Percentiles rank a stretch among this genome's conserved stretches.
phyloP scores from a whole-genome alignment of 2,888 invertebrate species.

The Ceriagrion tenellum region DNA sequence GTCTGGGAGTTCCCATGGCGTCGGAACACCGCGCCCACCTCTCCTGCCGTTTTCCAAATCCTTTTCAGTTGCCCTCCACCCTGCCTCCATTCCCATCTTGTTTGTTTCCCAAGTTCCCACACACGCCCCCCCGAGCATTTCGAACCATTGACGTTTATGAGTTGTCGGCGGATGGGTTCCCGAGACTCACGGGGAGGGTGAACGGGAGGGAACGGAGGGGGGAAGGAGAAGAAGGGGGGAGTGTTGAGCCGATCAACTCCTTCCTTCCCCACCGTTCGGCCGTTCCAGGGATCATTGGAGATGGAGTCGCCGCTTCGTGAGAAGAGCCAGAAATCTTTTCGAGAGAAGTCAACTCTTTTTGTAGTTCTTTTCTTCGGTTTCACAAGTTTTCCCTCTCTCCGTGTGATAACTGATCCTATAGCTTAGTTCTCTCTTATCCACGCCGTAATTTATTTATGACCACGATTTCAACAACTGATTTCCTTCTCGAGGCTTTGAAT shows the following conservation, averaged over 20 bases:
- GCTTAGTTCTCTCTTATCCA: no score
- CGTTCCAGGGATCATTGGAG: background rate
- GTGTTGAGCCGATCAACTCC: no score
- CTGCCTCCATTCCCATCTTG: background rate
- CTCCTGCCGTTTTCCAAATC: background rate
- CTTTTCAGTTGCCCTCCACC: background rate
- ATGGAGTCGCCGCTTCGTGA: background rate
- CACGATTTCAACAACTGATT: no score
- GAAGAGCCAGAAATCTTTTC: background rate
- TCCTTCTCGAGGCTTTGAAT: no score
- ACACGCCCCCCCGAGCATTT: conserved; percentile 4
- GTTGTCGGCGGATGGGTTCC: conserved; percentile 41
- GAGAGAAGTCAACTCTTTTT: background rate
- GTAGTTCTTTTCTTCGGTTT: background rate
- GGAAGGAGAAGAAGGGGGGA: background rate
- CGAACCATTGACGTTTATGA: conserved; percentile 38
- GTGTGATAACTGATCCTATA: no score
- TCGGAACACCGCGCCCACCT: background rate
- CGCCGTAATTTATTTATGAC: no score
- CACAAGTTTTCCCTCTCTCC: no score
- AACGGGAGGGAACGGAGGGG: background rate
- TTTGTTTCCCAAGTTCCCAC: conserved; percentile 63
- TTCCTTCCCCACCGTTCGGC: background rate
- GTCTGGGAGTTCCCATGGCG: background rate
- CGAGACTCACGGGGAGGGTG: background rate